Base-by-base conservation (phyloP, 2,888 invertebrate species). In the Sminthurinus aureus region DNA sequence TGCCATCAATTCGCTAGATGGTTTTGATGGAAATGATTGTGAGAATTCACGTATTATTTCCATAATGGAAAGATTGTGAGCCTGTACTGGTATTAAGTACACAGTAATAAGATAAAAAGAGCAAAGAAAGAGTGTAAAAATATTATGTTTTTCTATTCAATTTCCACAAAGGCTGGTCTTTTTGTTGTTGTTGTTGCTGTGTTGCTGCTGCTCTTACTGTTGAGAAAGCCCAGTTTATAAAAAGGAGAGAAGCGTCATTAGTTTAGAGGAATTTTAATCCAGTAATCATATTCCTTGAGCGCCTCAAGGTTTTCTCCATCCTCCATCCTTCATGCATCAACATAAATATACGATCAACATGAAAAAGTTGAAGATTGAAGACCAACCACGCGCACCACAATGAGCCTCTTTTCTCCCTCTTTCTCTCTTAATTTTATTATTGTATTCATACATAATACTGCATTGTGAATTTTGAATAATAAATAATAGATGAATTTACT, bases 231-330 rank as follows among this genome's bases (percentile, higher is more conserved):
- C 12, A 71, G 71, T 78, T 52, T 66, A 66, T 66, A 78, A 71
- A 71, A 78, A 78, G 66, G 78, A 78, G 66, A n/a, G 78, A 78
- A 66, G 78, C 64, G 24, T 78, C 78, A 78, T 78, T 78, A 78
- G 66, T 78, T 78, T 26, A 4, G 15, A 24, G 78, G 64, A 64
- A 78, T 78, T 78, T 78, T 78, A 78, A 78, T 77, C 77, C 64
- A 52, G 22, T 77, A 18, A 38, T 52, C 50, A 58, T 58, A 77
- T 66, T 78, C 71, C 58, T 69, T 69, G 67, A 71, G 13, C 26
- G 13, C 78, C 66, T 78, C 76, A 78, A 78, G 78, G 64, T 20
- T 22, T 50, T 22, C 26, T 64, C 38, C 38, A 38, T 38, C 1
- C 6, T 38, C 38, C 38, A 38, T 38, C 1, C 77, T 77, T 11